phyloP scores from a whole-genome alignment of 2,888 invertebrate genomes.

The Lithodes maja region DNA sequence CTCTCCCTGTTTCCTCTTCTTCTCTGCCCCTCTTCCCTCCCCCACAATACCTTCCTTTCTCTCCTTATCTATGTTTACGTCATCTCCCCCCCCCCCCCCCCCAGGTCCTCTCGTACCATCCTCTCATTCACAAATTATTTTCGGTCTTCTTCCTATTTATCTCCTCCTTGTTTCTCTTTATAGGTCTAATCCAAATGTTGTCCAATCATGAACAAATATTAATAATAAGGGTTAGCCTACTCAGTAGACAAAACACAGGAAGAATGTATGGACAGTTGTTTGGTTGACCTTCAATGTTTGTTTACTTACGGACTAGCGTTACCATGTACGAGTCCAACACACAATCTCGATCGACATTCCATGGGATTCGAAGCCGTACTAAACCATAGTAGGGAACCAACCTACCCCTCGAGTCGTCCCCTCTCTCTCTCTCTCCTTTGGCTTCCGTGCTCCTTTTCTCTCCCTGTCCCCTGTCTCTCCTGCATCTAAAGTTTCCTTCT shows the following conservation, averaged over 20 bases:
- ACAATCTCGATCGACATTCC: no score
- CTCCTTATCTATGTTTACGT: neutral
- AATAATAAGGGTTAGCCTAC: no score
- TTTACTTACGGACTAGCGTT: no score
- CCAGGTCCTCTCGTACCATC: neutral
- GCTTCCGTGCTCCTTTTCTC: neutral
- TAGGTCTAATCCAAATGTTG: no score
- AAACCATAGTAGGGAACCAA: neutral
- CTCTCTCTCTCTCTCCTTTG: neutral
- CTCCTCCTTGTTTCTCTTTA: neutral
- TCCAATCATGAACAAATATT: no score
- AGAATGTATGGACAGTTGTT: no score
- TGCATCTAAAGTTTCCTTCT: neutral
- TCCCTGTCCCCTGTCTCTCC: neutral
- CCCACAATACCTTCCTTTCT: neutral
- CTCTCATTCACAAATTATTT: neutral
- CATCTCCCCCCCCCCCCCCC: neutral
- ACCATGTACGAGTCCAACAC: no score
- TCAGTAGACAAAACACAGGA: no score
- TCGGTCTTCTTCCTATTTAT: neutral
- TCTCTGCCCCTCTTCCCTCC: neutral
- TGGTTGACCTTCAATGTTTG: no score
- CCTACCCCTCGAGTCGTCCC: neutral
- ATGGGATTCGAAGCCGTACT: no score
- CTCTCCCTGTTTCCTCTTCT: neutral